Conservation (phyloP, 2,113 vertebrate species). For the Cephalopholis sonnerati region DNA sequence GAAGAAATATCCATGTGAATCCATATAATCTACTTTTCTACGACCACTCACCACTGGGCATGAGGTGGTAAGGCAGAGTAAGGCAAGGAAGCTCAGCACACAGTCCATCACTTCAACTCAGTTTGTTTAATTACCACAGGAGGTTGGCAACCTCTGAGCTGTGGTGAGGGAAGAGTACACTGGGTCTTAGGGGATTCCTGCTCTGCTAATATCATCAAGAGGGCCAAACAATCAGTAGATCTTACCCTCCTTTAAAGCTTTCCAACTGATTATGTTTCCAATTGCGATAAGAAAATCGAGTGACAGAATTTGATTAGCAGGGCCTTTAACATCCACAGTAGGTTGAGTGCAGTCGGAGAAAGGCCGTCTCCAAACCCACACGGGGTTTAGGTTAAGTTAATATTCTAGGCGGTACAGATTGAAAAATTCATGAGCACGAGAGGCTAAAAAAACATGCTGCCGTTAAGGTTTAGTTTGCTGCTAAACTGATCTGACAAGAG, state of each 20-base stretch:
- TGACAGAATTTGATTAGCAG: slow-evolving; percentile 69
- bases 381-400: slow-evolving; percentile 67
- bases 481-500: slow-evolving; percentile 73
- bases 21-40: background rate
- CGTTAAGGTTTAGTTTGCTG: slow-evolving; percentile 53
- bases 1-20: background rate
- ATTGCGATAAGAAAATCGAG: slow-evolving; percentile 64
- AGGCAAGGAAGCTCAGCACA: slow-evolving; percentile 10
- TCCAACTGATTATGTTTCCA: slow-evolving; percentile 66
- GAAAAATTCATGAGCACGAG: slow-evolving; percentile 70
- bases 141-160: slow-evolving; percentile 34
- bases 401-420: slow-evolving; percentile 54
- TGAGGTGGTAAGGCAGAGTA: background rate
- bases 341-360: slow-evolving; percentile 36
- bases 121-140: slow-evolving; percentile 60
- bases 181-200: slow-evolving; percentile 42
- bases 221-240: slow-evolving; percentile 56
- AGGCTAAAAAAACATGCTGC: slow-evolving; percentile 49
- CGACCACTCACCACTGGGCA: background rate
- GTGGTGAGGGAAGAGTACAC: slow-evolving; percentile 23
- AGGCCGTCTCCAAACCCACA: slow-evolving; percentile 37
- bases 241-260: slow-evolving; percentile 56
- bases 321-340: slow-evolving; percentile 50
- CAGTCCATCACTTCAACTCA: slow-evolving; percentile 12
- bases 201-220: slow-evolving; percentile 56